Percentiles rank a stretch among this genome's conserved stretches.
These are phyloP conservation scores for Sciaenops ocellatus DNA, from an alignment of 2,797 vertebrate genomes.

Conservation along the genomic window DNA sequence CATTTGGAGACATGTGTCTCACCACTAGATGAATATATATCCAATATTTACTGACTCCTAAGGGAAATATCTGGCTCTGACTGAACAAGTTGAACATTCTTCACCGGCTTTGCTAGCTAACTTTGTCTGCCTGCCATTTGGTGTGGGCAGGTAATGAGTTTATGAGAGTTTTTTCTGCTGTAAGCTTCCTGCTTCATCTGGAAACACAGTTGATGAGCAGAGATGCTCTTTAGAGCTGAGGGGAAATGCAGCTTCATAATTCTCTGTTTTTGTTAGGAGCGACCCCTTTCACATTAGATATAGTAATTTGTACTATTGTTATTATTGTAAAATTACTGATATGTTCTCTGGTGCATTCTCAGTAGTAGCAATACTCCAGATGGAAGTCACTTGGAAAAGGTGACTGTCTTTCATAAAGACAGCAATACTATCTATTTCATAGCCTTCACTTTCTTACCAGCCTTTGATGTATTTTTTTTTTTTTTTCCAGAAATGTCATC, in stretches of 20 bases:
- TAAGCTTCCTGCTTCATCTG: not conserved
- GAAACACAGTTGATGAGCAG: not conserved
- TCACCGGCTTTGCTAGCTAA: not conserved
- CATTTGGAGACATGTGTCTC: not conserved
- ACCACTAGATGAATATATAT: not conserved
- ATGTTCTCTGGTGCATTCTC: not conserved
- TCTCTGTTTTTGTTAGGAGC: not conserved
- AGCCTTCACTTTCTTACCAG: slow-evolving; percentile 5
- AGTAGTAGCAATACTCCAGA: not conserved
- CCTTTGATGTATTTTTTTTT: slow-evolving; percentile 41
- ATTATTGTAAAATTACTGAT: not conserved
- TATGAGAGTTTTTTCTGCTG: not conserved
- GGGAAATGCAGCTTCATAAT: not conserved
- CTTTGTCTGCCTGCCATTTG: not conserved
- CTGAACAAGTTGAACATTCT: not conserved
- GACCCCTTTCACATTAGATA: not conserved
- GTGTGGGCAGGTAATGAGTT: slow-evolving; percentile 2
- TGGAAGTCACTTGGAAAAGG: slow-evolving; percentile 4
- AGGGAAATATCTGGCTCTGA: not conserved
- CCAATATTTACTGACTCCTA: not conserved
- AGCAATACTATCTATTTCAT: slow-evolving; percentile 26
- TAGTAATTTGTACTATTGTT: not conserved
- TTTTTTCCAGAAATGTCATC: slow-evolving; percentile 55
- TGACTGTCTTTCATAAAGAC: slow-evolving; percentile 5
- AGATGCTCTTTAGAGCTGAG: not conserved